These are phyloP conservation scores for Araneus ventricosus DNA, from an alignment of 1,140 invertebrate species.

Conservation along the genomic window DNA sequence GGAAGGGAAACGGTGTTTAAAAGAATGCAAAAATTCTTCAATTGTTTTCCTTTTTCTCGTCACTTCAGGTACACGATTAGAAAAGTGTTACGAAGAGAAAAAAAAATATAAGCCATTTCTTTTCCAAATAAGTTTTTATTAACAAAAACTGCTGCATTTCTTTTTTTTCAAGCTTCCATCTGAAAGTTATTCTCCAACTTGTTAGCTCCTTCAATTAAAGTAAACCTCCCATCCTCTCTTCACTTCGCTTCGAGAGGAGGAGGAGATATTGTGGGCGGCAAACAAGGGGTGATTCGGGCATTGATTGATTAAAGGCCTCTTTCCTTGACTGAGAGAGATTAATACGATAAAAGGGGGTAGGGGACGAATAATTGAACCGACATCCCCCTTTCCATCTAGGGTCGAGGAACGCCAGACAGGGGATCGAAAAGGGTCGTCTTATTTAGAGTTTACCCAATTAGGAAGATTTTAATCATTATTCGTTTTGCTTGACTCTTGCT, in stretches of 20 bases:
- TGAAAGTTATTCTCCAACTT: constrained; percentile 66
- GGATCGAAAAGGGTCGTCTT: not conserved
- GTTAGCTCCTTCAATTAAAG: constrained; percentile 70
- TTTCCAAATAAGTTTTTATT: not conserved
- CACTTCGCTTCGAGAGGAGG: constrained; percentile 12
- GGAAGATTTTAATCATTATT: not conserved
- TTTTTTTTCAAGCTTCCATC: not conserved
- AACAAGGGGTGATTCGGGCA: constrained; percentile 69
- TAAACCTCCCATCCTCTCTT: constrained; percentile 26
- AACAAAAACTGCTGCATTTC: not conserved
- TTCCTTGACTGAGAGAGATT: constrained; percentile 52
- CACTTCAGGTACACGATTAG: not conserved
- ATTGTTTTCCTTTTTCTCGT: not conserved
- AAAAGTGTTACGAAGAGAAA: not conserved
- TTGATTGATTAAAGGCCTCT: constrained; percentile 65
- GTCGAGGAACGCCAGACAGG: not conserved
- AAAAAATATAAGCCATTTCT: not conserved
- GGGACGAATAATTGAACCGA: constrained; percentile 54
- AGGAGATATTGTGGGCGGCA: constrained; percentile 63
- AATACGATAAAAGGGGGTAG: constrained; percentile 8
- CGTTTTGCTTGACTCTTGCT: not conserved
- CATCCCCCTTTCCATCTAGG: not conserved
- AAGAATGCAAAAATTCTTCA: not conserved
- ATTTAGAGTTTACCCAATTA: constrained; percentile 23
- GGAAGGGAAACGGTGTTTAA: not conserved